Percentiles rank a stretch among this genome's conserved stretches.
Conservation (phyloP, 2,113 vertebrate species). For the Chlorodrepanis virens region DNA sequence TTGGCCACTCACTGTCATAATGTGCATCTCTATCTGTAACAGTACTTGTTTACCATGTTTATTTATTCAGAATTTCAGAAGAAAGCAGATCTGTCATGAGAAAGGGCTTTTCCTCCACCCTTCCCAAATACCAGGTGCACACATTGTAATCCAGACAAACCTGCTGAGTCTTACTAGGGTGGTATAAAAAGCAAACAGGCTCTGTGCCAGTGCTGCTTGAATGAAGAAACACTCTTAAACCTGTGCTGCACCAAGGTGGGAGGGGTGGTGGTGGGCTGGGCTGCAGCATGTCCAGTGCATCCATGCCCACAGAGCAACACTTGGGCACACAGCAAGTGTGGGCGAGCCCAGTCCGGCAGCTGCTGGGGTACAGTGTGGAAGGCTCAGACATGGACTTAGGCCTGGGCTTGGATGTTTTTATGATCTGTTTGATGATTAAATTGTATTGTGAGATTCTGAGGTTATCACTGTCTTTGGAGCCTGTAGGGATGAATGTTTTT, state of each 20-base stretch:
- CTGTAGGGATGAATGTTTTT: not conserved
- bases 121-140: not conserved
- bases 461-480: not conserved
- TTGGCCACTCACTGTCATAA: not conserved
- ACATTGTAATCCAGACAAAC: not conserved
- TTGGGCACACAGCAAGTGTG: not conserved
- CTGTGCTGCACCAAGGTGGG: not conserved
- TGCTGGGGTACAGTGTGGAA: not conserved
- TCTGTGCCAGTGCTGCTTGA: not conserved
- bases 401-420: not conserved
- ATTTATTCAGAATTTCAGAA: not conserved
- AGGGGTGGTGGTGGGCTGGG: not conserved
- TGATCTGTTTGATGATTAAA: not conserved
- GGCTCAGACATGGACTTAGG: not conserved
- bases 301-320: fast-evolving
- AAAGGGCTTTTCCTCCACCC: not conserved
- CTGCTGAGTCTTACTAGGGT: not conserved
- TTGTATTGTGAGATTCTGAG: not conserved
- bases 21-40: not conserved
- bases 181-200: not conserved
- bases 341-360: not conserved
- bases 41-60: not conserved
- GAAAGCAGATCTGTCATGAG: not conserved
- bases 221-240: not conserved
- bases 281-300: not conserved